Percentiles rank a stretch among this genome's conserved stretches.
Conservation (phyloP, 1,140 invertebrate genomes). For the Hormaphis cornu region DNA sequence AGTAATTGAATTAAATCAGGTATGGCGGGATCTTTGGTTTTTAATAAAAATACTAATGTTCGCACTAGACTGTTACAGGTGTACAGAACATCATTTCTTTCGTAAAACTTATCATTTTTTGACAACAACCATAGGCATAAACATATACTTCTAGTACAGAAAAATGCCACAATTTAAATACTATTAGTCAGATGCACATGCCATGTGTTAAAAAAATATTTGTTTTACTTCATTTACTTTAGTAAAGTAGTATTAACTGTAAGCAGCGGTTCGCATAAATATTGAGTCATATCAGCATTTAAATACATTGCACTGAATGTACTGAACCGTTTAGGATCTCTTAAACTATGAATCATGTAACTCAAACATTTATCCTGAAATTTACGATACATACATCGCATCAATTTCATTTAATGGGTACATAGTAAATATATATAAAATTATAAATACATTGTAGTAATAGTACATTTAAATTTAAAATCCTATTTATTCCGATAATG, state of each 20-base stretch:
- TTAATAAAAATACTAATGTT: slow-evolving; percentile 23
- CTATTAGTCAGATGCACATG: neutral
- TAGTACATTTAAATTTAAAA: no score
- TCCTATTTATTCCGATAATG: no score
- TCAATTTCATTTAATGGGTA: neutral
- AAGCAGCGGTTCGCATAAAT: slow-evolving; percentile 22
- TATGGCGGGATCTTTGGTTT: neutral
- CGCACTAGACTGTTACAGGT: slow-evolving; percentile 14
- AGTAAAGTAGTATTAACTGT: neutral
- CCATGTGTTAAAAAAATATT: neutral
- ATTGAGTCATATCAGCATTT: slow-evolving; percentile 20
- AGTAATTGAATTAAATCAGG: slow-evolving; percentile 21
- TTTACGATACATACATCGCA: neutral
- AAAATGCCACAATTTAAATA: neutral
- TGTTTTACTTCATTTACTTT: neutral
- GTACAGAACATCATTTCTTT: slow-evolving; percentile 17
- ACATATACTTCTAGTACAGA: slow-evolving; percentile 15
- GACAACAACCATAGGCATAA: slow-evolving; percentile 24
- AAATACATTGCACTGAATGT: neutral
- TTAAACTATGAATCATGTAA: slow-evolving; percentile 21
- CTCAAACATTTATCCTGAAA: slow-evolving; percentile 10
- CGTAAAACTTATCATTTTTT: slow-evolving; percentile 11
- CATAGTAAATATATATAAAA: no score
- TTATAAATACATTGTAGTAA: no score
- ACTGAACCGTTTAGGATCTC: slow-evolving; percentile 3